Evolutionary conservation across 2,888 invertebrate species (phyloP), one percentile per base, ranked within the genome.

Genomic region (Abrostola triplasia): DNA sequence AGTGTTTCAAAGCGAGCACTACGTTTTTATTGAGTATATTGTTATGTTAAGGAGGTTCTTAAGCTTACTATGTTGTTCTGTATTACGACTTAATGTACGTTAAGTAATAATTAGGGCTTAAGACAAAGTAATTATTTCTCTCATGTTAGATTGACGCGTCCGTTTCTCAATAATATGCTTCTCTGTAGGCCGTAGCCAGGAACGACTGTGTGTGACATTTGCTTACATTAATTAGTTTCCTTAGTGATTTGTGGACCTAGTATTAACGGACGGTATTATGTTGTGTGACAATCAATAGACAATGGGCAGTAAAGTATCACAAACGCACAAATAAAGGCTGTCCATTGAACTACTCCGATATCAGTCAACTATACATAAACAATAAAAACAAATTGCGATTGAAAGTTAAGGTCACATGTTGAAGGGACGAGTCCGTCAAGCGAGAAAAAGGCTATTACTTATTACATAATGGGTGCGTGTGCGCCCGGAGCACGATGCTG

Each of bases 381-480:
- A 66, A 71, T 79, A 79, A 57, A 70, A 71, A 73, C 74, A 74
- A 73, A 67, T 72, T 61, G 53, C 60, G 49, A 66, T 73, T 64
- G 66, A 64, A 70, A 71, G 74, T 73, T 76, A 74, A 76, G 75
- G 81, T 76, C 80, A 80, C 66, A 73, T 67, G 72, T 76, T 69
- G 77, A 58, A 67, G 76, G 79, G 70, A 67, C 73, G 81, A 85
- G 83, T 85, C 85, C 86, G 81, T 84, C 82, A 86, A 87, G 86
- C 88, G 87, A 92, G 91, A 90, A 92, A 91, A 92, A 90, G 88
- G 86, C 88, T 88, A 90, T 92, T 93, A 92, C 91, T 92, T 88
- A 90, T 93, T 94, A 92, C 90, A 93, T 94, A 93, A 94, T 93
- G 89, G 90, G 88, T 92, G 91, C 92, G 89, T 89, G 90, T 87